Base-by-base conservation (phyloP, 2,113 vertebrate species). In the Microtus richardsoni region DNA sequence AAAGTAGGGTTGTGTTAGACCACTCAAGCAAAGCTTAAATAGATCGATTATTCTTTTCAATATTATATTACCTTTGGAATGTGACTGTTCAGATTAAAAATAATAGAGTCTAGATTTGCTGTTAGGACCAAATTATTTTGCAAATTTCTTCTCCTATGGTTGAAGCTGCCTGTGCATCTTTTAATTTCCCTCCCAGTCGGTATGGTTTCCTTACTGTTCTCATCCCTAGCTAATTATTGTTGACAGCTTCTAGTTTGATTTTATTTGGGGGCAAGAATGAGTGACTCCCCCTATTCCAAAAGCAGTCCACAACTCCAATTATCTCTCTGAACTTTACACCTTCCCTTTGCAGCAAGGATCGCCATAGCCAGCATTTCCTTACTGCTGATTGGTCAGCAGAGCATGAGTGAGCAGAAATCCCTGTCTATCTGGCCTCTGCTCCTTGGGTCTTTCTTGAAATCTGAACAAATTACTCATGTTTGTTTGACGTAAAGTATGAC, bases 1-100 rank as follows among this genome's bases (percentile, higher is more conserved):
- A 97, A 91, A 95, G 16, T 74, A 1, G n/a, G 26, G 2, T 73
- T 96, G 52, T 71, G 22, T 93, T 89, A 85, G 85, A 19, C 64
- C 77, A 17, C 52, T 84, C 86, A 96, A 24, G 83, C 11, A 33
- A 92, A 94, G 47, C 93, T 36, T 44, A 91, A 96, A 78, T 91
- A 88, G 52, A 85, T 73, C 58, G 70, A 71, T 79, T 94, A 73
- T 30, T 77, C 85, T 95, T 94, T 58, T 91, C 39, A 82, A 26
- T 66, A 90, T 41, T 96, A 74, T 30, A 30, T 89, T 83, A 39
- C 71, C 88, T 97, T 86, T 89, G 12, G 44, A 94, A 68, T 88
- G 22, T 93, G 19, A 5, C 26, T 77, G 9, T 80, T 95, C 10
- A 77, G 22, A n/a, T 79, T 30, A 91, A 92, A 93, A 96, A 47